These are phyloP conservation scores for Campoletis sonorensis DNA, from an alignment of 1,140 invertebrate species.

Conservation along the genomic window DNA sequence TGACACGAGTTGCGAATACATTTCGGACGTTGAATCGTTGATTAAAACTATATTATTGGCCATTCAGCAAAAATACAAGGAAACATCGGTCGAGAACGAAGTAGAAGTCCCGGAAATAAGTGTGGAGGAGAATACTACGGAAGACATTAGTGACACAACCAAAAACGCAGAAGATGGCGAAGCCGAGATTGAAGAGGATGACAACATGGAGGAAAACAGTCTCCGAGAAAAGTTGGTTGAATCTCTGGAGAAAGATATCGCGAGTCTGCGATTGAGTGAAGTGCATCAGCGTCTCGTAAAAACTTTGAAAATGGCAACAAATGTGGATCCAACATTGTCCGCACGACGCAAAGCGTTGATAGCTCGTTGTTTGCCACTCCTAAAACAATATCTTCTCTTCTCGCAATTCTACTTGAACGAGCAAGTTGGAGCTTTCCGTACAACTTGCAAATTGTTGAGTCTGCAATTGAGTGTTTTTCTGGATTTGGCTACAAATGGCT, in stretches of 20 bases:
- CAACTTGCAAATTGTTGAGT: slow-evolving; percentile 89
- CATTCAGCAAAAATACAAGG: slow-evolving; percentile 85
- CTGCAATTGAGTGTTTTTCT: slow-evolving; percentile 91
- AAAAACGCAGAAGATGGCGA: slow-evolving; percentile 50
- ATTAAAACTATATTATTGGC: slow-evolving; percentile 80
- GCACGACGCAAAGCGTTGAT: slow-evolving; percentile 57
- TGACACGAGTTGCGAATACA: slow-evolving; percentile 62
- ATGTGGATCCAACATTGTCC: slow-evolving; percentile 42
- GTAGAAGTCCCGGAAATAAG: not conserved
- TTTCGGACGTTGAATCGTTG: slow-evolving; percentile 76
- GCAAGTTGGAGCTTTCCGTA: slow-evolving; percentile 85
- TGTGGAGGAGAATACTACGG: no score
- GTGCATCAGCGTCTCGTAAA: slow-evolving; percentile 64
- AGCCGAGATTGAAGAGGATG: slow-evolving; percentile 69
- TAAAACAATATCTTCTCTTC: slow-evolving; percentile 86
- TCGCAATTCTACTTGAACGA: slow-evolving; percentile 88
- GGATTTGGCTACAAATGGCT: slow-evolving; percentile 92
- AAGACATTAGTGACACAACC: slow-evolving; percentile 49
- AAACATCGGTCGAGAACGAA: slow-evolving; percentile 69
- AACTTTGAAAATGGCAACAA: slow-evolving; percentile 55
- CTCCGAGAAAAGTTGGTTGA: slow-evolving; percentile 81
- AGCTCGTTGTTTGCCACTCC: slow-evolving; percentile 79
- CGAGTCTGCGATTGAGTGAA: slow-evolving; percentile 76
- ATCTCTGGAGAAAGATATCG: slow-evolving; percentile 79
- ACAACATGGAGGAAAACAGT: slow-evolving; percentile 67